Base-by-base conservation (phyloP, 2,888 invertebrate genomes). In the Nemotelus pantherinus region DNA sequence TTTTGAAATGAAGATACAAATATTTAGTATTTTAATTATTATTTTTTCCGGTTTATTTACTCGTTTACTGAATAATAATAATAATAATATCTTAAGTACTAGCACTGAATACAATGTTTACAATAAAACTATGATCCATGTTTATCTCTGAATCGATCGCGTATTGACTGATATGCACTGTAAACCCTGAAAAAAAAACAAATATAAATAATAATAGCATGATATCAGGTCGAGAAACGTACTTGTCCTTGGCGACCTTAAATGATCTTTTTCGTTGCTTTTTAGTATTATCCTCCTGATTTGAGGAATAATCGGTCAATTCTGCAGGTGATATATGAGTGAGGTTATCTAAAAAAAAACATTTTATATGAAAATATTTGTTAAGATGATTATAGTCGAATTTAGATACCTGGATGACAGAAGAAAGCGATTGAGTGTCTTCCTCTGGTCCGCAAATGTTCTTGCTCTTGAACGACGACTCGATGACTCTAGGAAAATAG, bases 351-450 rank as follows among this genome's bases (percentile, higher is more conserved):
- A 9, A 3, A 76, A 79, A 57, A 60, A 84, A 84, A 65, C 77
- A 81, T 1, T 83, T 77, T 63, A 53, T 10, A 53, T 53, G 10
- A 63, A 84, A 84, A 65, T 78, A 81, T 1, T 83, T 77, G 63
- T 43, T 47, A n/a, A 65, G 25, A 48, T 2, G 7, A 2, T 48
- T 2, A 6, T 47, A 2, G 3, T 10, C n/a, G 41, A 44, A 7
- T 6, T 2, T 25, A 63, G 39, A 10, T 78, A 87, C 93, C 93
- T 2, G 94, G 93, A 87, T 93, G 93, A 82, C 93, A 92, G 88
- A 93, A 93, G 88, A 91, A 93, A 47, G 92, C 93, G 80, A 94
- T 91, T 82, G 93, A 93, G 87, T 93, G 93, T n/a, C 93, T 91
- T 2, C 91, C 91, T 80, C 91, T 89, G 0, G 90, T 89, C 77